Evolutionary conservation across 2,113 vertebrate species (phyloP).

Genomic region (Pluvialis apricaria): DNA sequence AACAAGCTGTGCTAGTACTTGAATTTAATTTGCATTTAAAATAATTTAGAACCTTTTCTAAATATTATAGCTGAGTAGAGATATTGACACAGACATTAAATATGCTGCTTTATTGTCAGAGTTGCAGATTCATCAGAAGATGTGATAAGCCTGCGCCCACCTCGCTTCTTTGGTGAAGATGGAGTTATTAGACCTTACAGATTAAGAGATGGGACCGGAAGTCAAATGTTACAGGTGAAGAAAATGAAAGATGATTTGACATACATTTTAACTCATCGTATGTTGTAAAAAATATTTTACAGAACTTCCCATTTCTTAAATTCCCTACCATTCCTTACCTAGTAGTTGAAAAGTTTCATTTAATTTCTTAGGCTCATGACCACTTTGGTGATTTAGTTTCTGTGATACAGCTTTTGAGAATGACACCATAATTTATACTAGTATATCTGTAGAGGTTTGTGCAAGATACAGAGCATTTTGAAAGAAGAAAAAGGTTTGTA

Average conservation of each 20-base stretch:
- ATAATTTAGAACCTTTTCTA: not conserved
- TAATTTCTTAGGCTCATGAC: slow-evolving; percentile 18
- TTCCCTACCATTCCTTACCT: not conserved
- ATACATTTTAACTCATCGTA: not conserved
- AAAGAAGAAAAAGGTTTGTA: not conserved
- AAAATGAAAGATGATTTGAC: slow-evolving; percentile 24
- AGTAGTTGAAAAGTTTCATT: not conserved
- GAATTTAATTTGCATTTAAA: not conserved
- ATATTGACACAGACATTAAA: not conserved
- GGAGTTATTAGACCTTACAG: slow-evolving; percentile 95
- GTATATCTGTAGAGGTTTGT: not conserved
- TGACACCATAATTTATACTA: slow-evolving; percentile 23
- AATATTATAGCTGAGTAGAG: not conserved
- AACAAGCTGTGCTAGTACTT: not conserved
- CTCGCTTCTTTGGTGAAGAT: slow-evolving; percentile 93
- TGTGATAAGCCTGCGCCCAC: slow-evolving; percentile 87
- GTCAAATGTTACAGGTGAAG: slow-evolving; percentile 95
- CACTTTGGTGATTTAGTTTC: slow-evolving; percentile 30
- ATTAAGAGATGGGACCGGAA: slow-evolving; percentile 89
- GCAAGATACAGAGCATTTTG: not conserved
- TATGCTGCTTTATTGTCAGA: slow-evolving; percentile 66
- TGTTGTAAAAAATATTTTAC: not conserved
- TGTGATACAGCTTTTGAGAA: slow-evolving; percentile 51
- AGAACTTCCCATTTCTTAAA: not conserved
- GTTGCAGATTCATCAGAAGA: slow-evolving; percentile 90